Evolutionary conservation across 2,888 invertebrate species (phyloP), one percentile per base, ranked within the genome.

Genomic region (Agonopterix alstromeriana): DNA sequence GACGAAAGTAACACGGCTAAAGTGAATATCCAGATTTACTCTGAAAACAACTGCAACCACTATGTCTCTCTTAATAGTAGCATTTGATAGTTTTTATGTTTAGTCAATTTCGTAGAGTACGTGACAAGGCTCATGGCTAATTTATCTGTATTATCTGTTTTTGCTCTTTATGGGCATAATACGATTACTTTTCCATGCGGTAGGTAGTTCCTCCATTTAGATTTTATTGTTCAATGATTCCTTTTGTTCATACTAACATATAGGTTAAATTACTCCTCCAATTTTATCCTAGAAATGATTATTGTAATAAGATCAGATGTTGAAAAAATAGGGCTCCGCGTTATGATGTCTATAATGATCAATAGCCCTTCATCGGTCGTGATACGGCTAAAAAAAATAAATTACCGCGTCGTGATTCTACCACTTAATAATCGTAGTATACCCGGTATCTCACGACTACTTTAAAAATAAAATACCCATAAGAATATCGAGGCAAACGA

Each of bases 361-460:
- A 79, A 78, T 81, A 79, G 75, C 80, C 77, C 77, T 79, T 79
- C 79, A 75, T 78, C 75, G 75, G 57, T 75, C 77, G 82, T 77
- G 79, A 77, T 70, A 72, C 65, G 67, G 65, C 65, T 55, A 60
- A 74, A 77, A 82, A 76, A 76, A 80, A 70, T 62, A 71, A 78
- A 79, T 74, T 69, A 81, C 70, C 55, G 59, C 71, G 57, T 77
- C 82, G 82, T 83, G 84, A 82, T 82, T 82, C 82, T 77, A 83
- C 84, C 82, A 83, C 84, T 85, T 85, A 84, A 84, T 84, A 83
- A 83, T 78, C 82, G 67, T 80, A 80, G 79, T 74, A 73, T 71
- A 75, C 65, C 64, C 77, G 65, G 82, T 85, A 87, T 84, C 85
- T 86, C 86, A 86, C 85, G 86, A 83, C 86, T 86, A 82, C 84